Evolutionary conservation across 2,113 vertebrate species (phyloP), one percentile per base, ranked within the genome.

Genomic region (Oncorhynchus tshawytscha): DNA sequence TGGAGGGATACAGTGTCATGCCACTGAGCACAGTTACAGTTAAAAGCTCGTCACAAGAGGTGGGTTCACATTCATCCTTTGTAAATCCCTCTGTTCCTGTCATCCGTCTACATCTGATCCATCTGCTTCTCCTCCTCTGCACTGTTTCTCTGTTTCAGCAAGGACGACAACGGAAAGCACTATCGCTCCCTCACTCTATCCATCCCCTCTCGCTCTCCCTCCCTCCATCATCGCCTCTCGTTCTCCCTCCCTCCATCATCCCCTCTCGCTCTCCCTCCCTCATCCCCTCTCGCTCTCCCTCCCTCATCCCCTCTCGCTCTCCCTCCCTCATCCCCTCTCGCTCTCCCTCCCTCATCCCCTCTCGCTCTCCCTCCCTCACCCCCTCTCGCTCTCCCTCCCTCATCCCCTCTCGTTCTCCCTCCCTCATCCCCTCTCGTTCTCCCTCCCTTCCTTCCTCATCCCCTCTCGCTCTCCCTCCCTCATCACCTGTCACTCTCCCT

Each of bases 81-180:
- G 86, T 80, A 89, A 87, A 90, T 89, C 87, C 87, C 80, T 68
- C 59, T 70, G 76, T 87, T 86, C 80, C 80, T 84, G 81, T 78
- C 75, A 82, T 6, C 24, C 39, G 54, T 67, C 34, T 90, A 83
- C 9, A 90, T 87, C 89, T 78, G 81, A 86, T 78, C 87, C 88
- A 87, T 90, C 88, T 88, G 89, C 87, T 91, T 90, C 88, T 90
- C 90, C 88, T 90, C 85, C 88, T 76, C 31, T 34, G 89, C 88
- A 27, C 25, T 27, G 25, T 27, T 27, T 27, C 25, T 27, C 25
- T 27, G 25, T 27, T 90, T 88, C 91, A 90, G 70, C 88, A 87
- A 91, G 87, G 86, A 92, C 88, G 25, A 2, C 90, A 91, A 90
- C 74, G 70, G 89, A 34, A 92, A 90, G 89, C 90, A 90, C 29